Evolutionary conservation across 2,888 invertebrate genomes (phyloP), one percentile per base, ranked within the genome.

Genomic region (Gymnocheta viridis): DNA sequence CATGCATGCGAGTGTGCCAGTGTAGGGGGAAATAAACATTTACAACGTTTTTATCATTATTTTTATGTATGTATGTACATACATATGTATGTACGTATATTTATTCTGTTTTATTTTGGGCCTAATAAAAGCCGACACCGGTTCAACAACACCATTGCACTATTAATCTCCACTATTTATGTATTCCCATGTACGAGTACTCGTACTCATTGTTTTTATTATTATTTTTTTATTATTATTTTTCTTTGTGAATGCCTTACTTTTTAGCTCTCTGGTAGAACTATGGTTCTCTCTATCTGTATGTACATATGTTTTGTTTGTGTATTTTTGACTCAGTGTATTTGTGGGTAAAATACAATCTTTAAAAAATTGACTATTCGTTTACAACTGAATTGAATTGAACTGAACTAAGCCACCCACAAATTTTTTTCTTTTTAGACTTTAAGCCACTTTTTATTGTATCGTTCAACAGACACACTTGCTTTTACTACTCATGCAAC

Each of bases 121-220:
- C 66, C 70, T 70, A 82, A 76, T 56, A 76, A 80, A 67, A 73
- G 77, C 82, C 80, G 85, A 86, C 83, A 85, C 86, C 86, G 85
- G 86, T 86, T 86, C 86, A 86, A 86, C 86, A 85, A 86, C 86
- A 83, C 80, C 82, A 85, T 49, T 77, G 80, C 77, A 78, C 85
- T 82, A 67, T 74, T 79, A 62, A 67, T 69, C 70, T 69, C 19
- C 49, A 69, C 44, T 62, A 70, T 74, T 64, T 74, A 70, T 79
- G 62, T 80, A 47, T 69, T 56, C 58, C 17, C 76, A 41, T 77
- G 76, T 69, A 60, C 19, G 41, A 66, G 56, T 54, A 32, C 47
- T 77, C 4, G 44, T 73, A 38, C 49, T 81, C 44, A 56, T 73
- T 73, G 60, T 77, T 54, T 80, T 35, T 10, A 58, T 51, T 35